Base-by-base conservation (phyloP, 2,797 vertebrate species). In the Enteromius thamalakanensis region DNA sequence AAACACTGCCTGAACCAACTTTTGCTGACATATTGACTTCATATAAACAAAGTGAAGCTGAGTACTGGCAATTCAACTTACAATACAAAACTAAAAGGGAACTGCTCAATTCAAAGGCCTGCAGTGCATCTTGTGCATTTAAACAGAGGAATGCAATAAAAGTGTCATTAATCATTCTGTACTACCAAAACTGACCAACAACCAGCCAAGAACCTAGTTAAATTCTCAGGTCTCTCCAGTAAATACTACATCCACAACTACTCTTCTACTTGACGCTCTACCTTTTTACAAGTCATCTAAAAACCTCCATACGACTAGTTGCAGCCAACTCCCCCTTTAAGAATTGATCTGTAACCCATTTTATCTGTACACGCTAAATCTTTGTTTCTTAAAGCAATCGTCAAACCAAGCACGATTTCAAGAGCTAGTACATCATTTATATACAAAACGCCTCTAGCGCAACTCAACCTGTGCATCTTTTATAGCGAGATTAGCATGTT, bases 401-500 rank as follows among this genome's bases (percentile, higher is more conserved):
- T 55, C 40, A 65, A 49, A 78, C 17, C 7, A 23, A 67, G 58
- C 19, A 5, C 0, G n/a, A 29, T 23, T 34, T 65, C 47, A 49
- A 65, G 40, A n/a, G 23, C 10, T 7, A 2, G 26, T 7, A 49
- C 19, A 65, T 49, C 0, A 32, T 32, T 45, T 45, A 8, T 7
- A 53, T 4, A 29, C 4, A 5, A 12, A 42, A 60, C 6, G 19
- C 19, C 67, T 60, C n/a, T 3, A 10, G 34, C 37, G 29, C 67
- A 80, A 32, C 78, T 53, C 42, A 37, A 70, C 67, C 7, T 1
- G 15, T 17, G 9, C 17, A 15, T 74, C 37, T 60, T 81, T 32
- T 72, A 34, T 34, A 37, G 7, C 11, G 8, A 76, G 77, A 90
- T 86, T 86, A 82, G 7, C 51, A 79, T 9, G 83, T 76, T 62